Evolutionary conservation across 2,797 vertebrate species (phyloP).

Genomic region (Graptemys geographica): DNA sequence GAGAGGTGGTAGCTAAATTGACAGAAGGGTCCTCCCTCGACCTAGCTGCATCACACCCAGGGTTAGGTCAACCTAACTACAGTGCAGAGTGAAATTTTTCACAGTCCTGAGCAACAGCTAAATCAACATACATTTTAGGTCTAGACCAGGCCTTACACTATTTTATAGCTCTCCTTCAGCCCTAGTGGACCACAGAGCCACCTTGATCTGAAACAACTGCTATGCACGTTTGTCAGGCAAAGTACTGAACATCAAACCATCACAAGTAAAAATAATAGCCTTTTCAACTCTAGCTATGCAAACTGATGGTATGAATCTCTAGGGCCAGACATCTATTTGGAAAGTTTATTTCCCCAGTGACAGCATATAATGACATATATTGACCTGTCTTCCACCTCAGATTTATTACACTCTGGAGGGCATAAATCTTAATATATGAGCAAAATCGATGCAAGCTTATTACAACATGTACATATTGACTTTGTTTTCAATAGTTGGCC

Average conservation of each 20-base stretch:
- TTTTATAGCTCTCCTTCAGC: too few relatives aligned
- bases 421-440: conserved; percentile 1
- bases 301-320: not conserved
- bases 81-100: not conserved
- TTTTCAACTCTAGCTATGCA: not conserved
- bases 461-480: not conserved
- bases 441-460: not conserved
- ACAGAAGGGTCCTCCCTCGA: not conserved
- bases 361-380: accelerated
- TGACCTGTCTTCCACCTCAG: conserved; percentile 29
- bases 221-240: not conserved
- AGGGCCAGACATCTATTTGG: not conserved
- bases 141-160: not conserved
- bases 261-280: not conserved
- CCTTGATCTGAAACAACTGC: not conserved
- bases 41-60: not conserved
- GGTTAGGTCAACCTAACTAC: not conserved
- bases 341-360: not conserved
- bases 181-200: not conserved
- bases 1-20: not conserved
- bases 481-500: not conserved
- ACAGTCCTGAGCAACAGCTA: not conserved
- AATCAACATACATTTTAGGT: not conserved
- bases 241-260: accelerated
- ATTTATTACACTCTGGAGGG: conserved; percentile 19